Conservation (phyloP, 2,888 invertebrate species). For the Pyrrhia umbra region DNA sequence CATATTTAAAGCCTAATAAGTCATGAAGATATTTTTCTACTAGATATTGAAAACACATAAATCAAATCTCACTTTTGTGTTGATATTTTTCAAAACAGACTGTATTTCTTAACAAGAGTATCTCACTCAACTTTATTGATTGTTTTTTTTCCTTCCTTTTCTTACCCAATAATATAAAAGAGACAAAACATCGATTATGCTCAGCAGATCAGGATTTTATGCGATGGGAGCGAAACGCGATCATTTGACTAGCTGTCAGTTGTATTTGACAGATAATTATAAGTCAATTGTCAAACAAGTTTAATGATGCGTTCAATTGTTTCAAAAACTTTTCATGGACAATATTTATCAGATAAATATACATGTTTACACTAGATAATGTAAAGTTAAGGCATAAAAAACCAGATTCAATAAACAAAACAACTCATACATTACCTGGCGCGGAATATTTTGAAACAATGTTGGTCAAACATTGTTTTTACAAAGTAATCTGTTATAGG, state of each 20-base stretch:
- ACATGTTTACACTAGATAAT: no score
- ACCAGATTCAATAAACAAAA: no score
- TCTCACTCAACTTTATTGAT: not conserved
- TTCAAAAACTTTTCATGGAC: no score
- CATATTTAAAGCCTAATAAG: conserved; percentile 13
- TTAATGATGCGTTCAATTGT: not conserved
- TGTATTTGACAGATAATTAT: not conserved
- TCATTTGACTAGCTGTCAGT: not conserved
- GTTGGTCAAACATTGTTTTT: no score
- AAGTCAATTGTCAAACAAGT: not conserved
- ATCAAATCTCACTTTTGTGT: not conserved
- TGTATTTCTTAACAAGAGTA: not conserved
- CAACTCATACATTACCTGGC: no score
- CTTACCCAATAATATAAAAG: not conserved
- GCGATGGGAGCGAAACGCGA: not conserved
- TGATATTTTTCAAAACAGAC: not conserved
- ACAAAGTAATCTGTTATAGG: no score
- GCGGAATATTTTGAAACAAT: no score
- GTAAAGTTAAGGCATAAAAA: no score
- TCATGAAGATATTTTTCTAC: not conserved
- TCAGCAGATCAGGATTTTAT: not conserved
- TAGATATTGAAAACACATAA: not conserved
- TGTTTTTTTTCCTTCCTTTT: not conserved
- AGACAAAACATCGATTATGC: not conserved
- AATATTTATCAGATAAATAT: no score